Conservation (phyloP, 2,888 invertebrate genomes). For the Scaptomyza polygonia region DNA sequence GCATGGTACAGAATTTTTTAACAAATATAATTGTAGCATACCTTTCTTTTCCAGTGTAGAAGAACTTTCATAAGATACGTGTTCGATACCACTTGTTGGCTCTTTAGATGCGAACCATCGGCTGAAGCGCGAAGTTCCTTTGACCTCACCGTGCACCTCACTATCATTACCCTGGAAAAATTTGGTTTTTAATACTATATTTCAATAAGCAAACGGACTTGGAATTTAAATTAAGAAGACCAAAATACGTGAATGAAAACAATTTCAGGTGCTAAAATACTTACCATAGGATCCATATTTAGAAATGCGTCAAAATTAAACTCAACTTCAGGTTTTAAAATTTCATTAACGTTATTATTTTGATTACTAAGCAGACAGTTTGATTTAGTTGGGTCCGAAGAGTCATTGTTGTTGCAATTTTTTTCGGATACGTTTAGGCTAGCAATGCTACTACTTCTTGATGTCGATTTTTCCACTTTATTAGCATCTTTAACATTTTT, state of each 20-base stretch:
- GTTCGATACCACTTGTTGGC: constrained; percentile 33
- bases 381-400: constrained; percentile 3
- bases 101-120: constrained; percentile 88
- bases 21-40: neutral
- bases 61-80: constrained; percentile 17
- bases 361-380: constrained; percentile 2
- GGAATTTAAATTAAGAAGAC: neutral
- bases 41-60: constrained; percentile 44
- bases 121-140: constrained; percentile 90
- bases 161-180: constrained; percentile 49
- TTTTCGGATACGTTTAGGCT: constrained; percentile 38
- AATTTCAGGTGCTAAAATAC: constrained; percentile 47
- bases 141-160: constrained; percentile 43
- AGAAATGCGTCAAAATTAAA: constrained; percentile 95
- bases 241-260: no score
- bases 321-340: constrained; percentile 83
- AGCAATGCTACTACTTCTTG: constrained; percentile 41
- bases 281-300: constrained; percentile 91
- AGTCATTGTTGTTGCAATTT: constrained; percentile 19
- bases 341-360: constrained; percentile 16
- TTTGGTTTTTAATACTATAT: neutral
- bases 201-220: neutral
- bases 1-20: neutral
- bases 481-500: constrained; percentile 8
- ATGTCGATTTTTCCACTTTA: constrained; percentile 16